A percentile compares a stretch with the other conserved stretches of the same genome.
These are phyloP conservation scores for Neosalanx taihuensis DNA, from an alignment of 2,797 vertebrate genomes.

Conservation along the genomic window DNA sequence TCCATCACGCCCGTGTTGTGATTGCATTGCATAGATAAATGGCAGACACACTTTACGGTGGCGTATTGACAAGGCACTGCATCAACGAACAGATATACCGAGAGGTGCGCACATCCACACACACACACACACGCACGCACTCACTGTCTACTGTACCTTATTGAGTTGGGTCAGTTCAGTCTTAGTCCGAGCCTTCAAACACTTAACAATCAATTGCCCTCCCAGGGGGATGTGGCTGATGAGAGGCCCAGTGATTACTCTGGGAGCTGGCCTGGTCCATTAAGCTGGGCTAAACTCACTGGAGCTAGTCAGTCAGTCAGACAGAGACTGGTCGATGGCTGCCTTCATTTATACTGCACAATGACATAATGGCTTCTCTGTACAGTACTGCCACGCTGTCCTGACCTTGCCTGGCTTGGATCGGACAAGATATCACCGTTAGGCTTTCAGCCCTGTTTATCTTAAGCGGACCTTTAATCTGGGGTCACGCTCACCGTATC, in stretches of 20 bases:
- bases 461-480: too few relatives aligned
- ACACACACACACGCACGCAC: neutral
- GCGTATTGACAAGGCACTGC: neutral
- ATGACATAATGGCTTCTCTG: conserved; percentile 54
- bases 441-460: too few relatives aligned
- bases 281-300: conserved; percentile 65
- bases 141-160: conserved; percentile 21
- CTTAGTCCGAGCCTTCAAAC: conserved; percentile 64
- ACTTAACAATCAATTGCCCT: conserved; percentile 70
- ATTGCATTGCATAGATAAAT: neutral
- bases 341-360: conserved; percentile 59
- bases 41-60: neutral
- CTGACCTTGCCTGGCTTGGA: too few relatives aligned
- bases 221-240: conserved; percentile 59
- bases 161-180: conserved; percentile 48
- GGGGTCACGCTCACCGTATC: too few relatives aligned
- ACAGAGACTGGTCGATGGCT: conserved; percentile 63
- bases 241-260: conserved; percentile 72
- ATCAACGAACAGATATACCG: conserved; percentile 17
- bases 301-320: conserved; percentile 51
- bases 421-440: too few relatives aligned
- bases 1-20: neutral
- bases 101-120: conserved; percentile 22
- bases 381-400: neutral
- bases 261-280: conserved; percentile 63